Base-by-base conservation (phyloP, 1,140 invertebrate genomes). In the Ptiloglossa arizonensis region DNA sequence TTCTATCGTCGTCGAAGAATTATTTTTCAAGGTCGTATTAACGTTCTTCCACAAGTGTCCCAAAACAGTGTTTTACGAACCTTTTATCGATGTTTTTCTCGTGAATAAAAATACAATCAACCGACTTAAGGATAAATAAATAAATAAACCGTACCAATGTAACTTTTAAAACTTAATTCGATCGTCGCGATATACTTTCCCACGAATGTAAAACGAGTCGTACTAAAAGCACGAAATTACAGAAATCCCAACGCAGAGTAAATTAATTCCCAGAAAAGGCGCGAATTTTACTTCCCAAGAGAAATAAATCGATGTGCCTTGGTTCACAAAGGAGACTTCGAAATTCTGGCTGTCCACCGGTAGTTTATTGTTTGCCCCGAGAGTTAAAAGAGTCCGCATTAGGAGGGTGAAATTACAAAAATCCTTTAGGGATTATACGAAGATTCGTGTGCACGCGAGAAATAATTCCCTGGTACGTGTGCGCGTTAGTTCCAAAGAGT, bases 381-480 rank as follows among this genome's bases (percentile, higher is more conserved):
- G 27, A 17, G 6, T 32, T 35, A 11, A 60, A 38, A 60, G 27
- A 29, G 24, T 15, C 6, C 11, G 5, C 5, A 8, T 38, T n/a
- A 24, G 3, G 17, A 32, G 5, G 8, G 17, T 32, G 50, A 46
- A 38, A 24, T 57, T 59, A 0, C 41, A 69, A 48, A 38, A 48
- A 59, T 59, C 38, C 22, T 15, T 19, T 44, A 19, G 5, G 48
- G 27, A 24, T 75, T 57, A 64, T 19, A 11, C 9, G 15, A 5
- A 46, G 29, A 38, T 56, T 46, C 19, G 13, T 13, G n/a, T 48
- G 1, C 13, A 19, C 22, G 38, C 11, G 54, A 2, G n/a, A 59
- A 35, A 13, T 75, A 75, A 75, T 75, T 69, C 73, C 64, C 15
- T n/a, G 73, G 27, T 8, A 19, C 11, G 8, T 22, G 11, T 60